Evolutionary conservation across 2,113 vertebrate species (phyloP).

Genomic region (Ammodytes dubius): DNA sequence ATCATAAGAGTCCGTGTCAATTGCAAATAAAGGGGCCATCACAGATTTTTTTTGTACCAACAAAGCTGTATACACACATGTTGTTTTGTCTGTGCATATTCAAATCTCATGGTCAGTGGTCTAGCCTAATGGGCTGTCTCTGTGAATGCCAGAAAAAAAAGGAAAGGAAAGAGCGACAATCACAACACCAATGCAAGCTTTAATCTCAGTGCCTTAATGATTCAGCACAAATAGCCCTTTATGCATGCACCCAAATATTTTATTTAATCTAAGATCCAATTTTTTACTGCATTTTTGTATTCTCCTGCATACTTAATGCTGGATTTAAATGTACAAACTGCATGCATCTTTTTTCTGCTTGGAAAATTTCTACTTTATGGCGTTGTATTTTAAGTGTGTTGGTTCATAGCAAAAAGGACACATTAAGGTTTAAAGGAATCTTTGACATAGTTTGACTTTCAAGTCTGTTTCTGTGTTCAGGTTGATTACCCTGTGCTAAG

Average conservation of each 20-base stretch:
- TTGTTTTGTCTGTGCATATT: neutral
- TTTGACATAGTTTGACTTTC: neutral
- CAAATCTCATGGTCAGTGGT: neutral
- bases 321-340: neutral
- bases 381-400: neutral
- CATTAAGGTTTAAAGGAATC: neutral
- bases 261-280: neutral
- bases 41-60: slow-evolving; percentile 1
- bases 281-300: neutral
- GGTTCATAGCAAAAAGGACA: neutral
- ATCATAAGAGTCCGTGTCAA: slow-evolving; percentile 5
- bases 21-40: neutral
- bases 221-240: neutral
- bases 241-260: neutral
- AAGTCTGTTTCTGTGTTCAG: neutral
- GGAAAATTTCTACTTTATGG: neutral
- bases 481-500: neutral
- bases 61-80: neutral
- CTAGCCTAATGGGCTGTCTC: neutral
- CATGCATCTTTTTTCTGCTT: neutral
- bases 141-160: neutral
- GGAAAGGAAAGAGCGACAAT: neutral
- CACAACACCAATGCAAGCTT: neutral
- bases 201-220: neutral
- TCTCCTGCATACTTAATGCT: neutral